phyloP scores from a whole-genome alignment of 2,888 invertebrate species.

The Electrophaes corylata region DNA sequence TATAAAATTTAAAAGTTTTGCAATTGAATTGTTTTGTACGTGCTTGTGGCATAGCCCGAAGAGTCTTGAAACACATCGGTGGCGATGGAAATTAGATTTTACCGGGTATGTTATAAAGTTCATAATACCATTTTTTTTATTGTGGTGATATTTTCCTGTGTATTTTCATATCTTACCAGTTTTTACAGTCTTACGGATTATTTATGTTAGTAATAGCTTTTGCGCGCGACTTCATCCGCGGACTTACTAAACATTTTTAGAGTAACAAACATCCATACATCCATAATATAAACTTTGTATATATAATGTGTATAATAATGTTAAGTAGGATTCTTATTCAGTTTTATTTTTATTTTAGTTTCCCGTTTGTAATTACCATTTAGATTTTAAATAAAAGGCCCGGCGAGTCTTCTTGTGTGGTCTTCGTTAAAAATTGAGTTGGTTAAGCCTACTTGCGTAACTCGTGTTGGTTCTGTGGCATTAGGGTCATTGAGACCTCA shows the following conservation, averaged over 20 bases:
- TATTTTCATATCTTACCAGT: too few species aligned
- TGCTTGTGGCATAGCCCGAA: conserved; percentile 50
- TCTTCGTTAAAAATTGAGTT: conserved; percentile 18
- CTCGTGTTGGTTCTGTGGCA: not conserved
- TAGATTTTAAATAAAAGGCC: conserved; percentile 1
- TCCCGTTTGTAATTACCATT: not conserved
- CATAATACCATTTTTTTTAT: not conserved
- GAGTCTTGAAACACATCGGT: conserved; percentile 57
- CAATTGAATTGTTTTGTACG: conserved; percentile 1
- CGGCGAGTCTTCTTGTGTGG: conserved; percentile 33
- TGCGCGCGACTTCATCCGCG: too few species aligned
- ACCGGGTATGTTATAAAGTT: conserved; percentile 49
- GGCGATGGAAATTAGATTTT: conserved; percentile 51
- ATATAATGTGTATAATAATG: too few species aligned
- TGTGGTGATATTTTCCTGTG: not conserved
- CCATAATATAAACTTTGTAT: too few species aligned
- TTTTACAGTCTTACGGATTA: too few species aligned
- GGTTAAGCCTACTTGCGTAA: not conserved
- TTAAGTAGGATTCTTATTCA: too few species aligned
- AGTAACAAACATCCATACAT: too few species aligned
- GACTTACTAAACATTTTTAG: too few species aligned
- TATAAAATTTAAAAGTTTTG: conserved; percentile 3
- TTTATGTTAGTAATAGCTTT: too few species aligned
- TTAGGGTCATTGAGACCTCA: not conserved
- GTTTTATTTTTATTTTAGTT: not conserved